Evolutionary conservation across 2,113 vertebrate species (phyloP).

Genomic region (Taurulus bubalis): DNA sequence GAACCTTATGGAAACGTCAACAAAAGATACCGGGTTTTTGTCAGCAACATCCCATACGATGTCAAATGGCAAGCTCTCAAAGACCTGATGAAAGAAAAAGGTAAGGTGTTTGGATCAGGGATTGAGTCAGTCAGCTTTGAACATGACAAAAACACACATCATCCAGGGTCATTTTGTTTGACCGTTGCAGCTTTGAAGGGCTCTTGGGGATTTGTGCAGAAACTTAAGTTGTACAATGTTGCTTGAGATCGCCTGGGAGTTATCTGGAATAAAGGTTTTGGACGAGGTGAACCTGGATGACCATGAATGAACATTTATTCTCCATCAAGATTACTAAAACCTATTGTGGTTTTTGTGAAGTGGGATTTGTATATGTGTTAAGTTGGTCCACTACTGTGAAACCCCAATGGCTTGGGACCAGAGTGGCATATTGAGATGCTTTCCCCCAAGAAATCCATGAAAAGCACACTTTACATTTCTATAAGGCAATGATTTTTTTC

Average conservation of each 20-base stretch:
- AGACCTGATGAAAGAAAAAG: slow-evolving; percentile 99
- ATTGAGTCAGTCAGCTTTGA: not conserved
- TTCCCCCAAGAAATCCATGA: slow-evolving; percentile 26
- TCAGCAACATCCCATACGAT: slow-evolving; percentile 98
- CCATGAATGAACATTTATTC: slow-evolving; percentile 31
- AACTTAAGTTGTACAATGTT: slow-evolving; percentile 42
- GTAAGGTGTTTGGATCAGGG: slow-evolving; percentile 80
- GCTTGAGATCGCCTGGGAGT: slow-evolving; percentile 46
- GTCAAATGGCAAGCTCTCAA: slow-evolving; percentile 99
- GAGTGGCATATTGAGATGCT: slow-evolving; percentile 38
- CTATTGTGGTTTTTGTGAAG: slow-evolving; percentile 54
- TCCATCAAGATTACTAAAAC: slow-evolving; percentile 29
- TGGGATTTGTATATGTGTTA: slow-evolving; percentile 42
- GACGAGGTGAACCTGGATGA: slow-evolving; percentile 53
- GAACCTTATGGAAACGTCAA: slow-evolving; percentile 92
- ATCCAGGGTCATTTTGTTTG: slow-evolving; percentile 58
- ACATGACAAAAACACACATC: slow-evolving; percentile 3
- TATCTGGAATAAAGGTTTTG: slow-evolving; percentile 52
- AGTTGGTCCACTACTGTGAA: slow-evolving; percentile 40
- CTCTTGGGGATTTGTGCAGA: slow-evolving; percentile 22
- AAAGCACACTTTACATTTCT: slow-evolving; percentile 9
- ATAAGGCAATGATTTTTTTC: slow-evolving; percentile 14
- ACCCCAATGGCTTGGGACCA: slow-evolving; percentile 40
- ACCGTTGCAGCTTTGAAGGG: slow-evolving; percentile 41
- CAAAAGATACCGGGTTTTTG: slow-evolving; percentile 94